Base-by-base conservation (phyloP, 1,140 invertebrate species). In the Lucilia sericata region DNA sequence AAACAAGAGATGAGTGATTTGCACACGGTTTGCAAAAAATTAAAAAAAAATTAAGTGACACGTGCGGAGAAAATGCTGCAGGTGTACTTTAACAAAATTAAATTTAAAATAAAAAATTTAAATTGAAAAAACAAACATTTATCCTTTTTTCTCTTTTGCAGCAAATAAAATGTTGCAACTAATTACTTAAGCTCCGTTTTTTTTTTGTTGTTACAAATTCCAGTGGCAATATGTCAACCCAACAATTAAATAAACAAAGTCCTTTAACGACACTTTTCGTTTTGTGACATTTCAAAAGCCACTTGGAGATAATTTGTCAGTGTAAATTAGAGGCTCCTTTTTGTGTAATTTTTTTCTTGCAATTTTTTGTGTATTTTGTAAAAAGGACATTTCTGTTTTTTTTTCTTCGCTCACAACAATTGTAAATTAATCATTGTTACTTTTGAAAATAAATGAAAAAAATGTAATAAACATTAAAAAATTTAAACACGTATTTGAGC, bases 401-500 rank as follows among this genome's bases (percentile, higher is more conserved):
- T n/a, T 47, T 17, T n/a, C 25, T 30, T 30, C 25, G 1, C 25
- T 30, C 25, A 7, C 34, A 78, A 80, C 76, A 80, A 25, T 80
- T 80, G 76, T 80, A 80, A 80, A 51, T 80, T 80, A 80, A 80
- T 80, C 76, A 80, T 80, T 80, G 76, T 42, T 42, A 49, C 47
- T 12, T 80, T 49, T 12, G 76, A 21, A 12, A 51, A 51, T 80
- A 80, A 51, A 80, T 19, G 42, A 78, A 78, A 19, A 78, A 75
- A 75, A 76, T 19, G 51, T 21, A 80, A 25, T 19, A 80, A 47
- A 51, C 21, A 80, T 80, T 51, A 49, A 49, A 80, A 49, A 80
- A 13, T 80, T 80, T 19, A 80, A 51, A 25, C 76, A 80, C 76
- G 76, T 80, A 80, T 51, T 49, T 47, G 30, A 25, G n/a, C 9